Conservation (phyloP, 2,113 vertebrate species). For the Choloepus hoffmanni region DNA sequence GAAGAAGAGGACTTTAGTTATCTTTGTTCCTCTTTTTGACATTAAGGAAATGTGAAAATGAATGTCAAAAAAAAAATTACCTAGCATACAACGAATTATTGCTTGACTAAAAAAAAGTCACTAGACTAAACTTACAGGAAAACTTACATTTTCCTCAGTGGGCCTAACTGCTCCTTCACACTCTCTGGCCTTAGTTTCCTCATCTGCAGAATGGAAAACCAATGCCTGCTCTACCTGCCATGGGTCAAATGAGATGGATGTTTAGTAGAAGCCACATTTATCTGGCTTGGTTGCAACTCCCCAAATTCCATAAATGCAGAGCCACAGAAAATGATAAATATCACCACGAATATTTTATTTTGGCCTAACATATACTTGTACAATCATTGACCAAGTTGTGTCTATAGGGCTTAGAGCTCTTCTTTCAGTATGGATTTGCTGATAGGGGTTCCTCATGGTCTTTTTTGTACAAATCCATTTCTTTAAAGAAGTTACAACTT, state of each 20-base stretch:
- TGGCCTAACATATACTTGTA: background rate
- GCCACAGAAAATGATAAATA: background rate
- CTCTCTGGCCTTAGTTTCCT: background rate
- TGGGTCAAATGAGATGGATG: background rate
- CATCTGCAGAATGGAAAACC: background rate
- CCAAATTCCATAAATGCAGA: background rate
- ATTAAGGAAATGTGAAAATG: background rate
- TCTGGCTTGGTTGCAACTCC: background rate
- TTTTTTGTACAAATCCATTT: background rate
- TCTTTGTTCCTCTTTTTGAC: background rate
- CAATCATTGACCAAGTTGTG: background rate
- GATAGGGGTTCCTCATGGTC: background rate
- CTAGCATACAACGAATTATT: background rate
- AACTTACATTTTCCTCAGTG: background rate
- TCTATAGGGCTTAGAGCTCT: background rate
- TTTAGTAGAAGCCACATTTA: background rate
- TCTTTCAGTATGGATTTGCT: background rate
- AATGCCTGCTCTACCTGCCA: background rate
- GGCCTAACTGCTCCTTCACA: background rate
- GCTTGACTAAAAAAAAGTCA: background rate
- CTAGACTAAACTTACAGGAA: background rate
- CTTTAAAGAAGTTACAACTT: background rate
- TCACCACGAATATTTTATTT: background rate
- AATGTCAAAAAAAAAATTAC: background rate
- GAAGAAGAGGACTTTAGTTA: background rate